Evolutionary conservation across 2,888 invertebrate genomes (phyloP).

Genomic region (Lepidocyrtoides sp.): DNA sequence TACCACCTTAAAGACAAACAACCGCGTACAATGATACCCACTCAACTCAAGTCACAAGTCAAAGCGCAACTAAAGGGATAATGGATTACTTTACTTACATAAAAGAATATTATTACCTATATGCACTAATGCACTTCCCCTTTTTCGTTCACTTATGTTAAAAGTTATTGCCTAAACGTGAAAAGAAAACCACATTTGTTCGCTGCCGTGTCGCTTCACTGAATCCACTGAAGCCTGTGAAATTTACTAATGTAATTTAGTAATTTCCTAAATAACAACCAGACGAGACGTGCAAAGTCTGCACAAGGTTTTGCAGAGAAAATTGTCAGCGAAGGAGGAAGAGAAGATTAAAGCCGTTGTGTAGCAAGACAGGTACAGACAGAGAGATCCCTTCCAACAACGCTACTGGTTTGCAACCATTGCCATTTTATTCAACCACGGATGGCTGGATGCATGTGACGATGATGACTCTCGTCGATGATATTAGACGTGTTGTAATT

Average conservation of each 20-base stretch:
- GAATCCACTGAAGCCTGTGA: background rate
- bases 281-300: background rate
- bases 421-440: background rate
- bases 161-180: background rate
- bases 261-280: slow-evolving; percentile 41
- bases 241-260: slow-evolving; percentile 43
- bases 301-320: background rate
- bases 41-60: background rate
- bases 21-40: too few relatives aligned
- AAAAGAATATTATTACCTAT: background rate
- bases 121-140: slow-evolving; percentile 33
- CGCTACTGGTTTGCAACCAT: background rate
- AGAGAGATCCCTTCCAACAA: background rate
- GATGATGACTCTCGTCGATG: too few relatives aligned
- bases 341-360: background rate
- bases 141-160: background rate
- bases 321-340: background rate
- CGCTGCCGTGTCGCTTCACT: background rate
- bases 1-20: background rate
- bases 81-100: slow-evolving; percentile 12
- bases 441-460: background rate
- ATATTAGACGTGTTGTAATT: slow-evolving; percentile 20
- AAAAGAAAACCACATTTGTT: slow-evolving; percentile 8
- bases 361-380: background rate
- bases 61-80: background rate